Evolutionary conservation across 2,888 invertebrate genomes (phyloP).

Genomic region (Caradrina kadenii): DNA sequence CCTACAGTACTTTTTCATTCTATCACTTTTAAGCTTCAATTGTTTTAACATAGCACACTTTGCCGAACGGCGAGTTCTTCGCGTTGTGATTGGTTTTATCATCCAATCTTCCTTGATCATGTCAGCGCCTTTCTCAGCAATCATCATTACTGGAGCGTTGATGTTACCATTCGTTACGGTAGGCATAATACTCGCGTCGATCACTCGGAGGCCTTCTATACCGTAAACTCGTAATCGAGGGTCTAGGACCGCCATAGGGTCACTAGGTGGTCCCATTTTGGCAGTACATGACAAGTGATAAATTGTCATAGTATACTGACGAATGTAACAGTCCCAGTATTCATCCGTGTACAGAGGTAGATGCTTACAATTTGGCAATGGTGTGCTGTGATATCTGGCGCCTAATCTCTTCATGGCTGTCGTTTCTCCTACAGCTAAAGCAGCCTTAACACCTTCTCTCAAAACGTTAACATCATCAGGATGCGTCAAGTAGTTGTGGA

Average conservation of each 20-base stretch:
- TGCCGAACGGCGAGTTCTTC: conserved; percentile 72
- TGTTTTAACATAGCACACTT: conserved; percentile 73
- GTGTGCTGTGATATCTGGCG: conserved; percentile 93
- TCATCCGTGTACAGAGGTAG: conserved; percentile 94
- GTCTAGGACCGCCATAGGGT: conserved; percentile 96
- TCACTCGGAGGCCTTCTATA: conserved; percentile 94
- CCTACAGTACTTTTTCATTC: conserved; percentile 68
- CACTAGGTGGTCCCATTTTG: conserved; percentile 95
- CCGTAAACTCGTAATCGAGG: conserved; percentile 94
- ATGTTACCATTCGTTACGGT: conserved; percentile 96
- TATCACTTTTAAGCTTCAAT: conserved; percentile 66
- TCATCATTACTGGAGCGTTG: conserved; percentile 97
- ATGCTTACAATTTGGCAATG: conserved; percentile 95
- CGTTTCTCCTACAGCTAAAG: conserved; percentile 95
- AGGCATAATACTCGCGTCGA: conserved; percentile 97
- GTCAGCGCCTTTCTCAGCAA: conserved; percentile 96
- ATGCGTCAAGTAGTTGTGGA: conserved; percentile 97
- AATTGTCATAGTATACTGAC: conserved; percentile 96
- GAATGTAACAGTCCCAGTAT: conserved; percentile 96
- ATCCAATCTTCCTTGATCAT: conserved; percentile 94
- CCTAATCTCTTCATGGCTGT: conserved; percentile 95
- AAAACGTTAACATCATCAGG: conserved; percentile 95
- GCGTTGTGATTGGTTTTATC: conserved; percentile 62
- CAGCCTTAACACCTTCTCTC: conserved; percentile 96
- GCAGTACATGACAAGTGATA: conserved; percentile 96